phyloP scores from a whole-genome alignment of 2,797 vertebrate species.

The Mallotus villosus region DNA sequence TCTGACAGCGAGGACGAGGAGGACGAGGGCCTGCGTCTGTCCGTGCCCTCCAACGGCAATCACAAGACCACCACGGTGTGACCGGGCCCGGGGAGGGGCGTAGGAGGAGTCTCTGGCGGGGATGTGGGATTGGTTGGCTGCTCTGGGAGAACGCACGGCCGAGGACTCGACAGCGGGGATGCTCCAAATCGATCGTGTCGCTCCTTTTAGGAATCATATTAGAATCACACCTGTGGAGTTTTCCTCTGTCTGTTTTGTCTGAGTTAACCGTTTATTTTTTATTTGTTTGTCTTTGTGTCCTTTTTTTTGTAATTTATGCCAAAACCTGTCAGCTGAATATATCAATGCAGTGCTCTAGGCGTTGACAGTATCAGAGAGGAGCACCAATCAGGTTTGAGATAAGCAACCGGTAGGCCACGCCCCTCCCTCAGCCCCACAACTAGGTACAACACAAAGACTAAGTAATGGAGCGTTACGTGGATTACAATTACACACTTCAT shows the following conservation, averaged over 20 bases:
- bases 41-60: constrained; percentile 60
- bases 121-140: background rate
- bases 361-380: constrained; percentile 56
- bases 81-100: constrained; percentile 38
- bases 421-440: constrained; percentile 8
- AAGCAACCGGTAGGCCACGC: background rate
- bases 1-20: constrained; percentile 85
- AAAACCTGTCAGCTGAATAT: constrained; percentile 65
- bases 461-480: constrained; percentile 82
- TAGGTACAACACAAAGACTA: constrained; percentile 69
- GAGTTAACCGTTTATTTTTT: background rate
- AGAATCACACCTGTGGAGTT: constrained; percentile 38
- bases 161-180: constrained; percentile 16
- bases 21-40: constrained; percentile 71
- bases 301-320: constrained; percentile 72
- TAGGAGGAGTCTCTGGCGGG: background rate
- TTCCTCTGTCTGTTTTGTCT: constrained; percentile 26
- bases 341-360: constrained; percentile 64
- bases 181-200: constrained; percentile 37
- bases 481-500: constrained; percentile 75
- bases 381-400: constrained; percentile 61
- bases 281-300: constrained; percentile 11
- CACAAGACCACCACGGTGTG: constrained; percentile 92
- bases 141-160: constrained; percentile 22
- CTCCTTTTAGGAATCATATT: constrained; percentile 47